Evolutionary conservation across 2,113 vertebrate species (phyloP).

Genomic region (Pterophyllum scalare): DNA sequence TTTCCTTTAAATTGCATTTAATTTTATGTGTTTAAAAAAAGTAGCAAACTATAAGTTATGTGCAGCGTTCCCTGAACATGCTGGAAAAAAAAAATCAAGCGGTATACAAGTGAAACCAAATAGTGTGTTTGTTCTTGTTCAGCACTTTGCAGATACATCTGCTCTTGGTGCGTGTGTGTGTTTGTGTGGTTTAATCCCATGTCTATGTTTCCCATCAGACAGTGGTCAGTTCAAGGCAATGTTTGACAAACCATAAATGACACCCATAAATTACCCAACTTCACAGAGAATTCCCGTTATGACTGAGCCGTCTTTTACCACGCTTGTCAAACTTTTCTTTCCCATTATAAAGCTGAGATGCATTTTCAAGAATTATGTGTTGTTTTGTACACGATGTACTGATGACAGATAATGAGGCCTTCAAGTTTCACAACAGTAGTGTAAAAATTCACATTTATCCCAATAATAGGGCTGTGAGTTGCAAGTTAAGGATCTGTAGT

Average conservation of each 20-base stretch:
- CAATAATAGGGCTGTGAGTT: not conserved
- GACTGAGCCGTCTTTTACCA: slow-evolving; percentile 26
- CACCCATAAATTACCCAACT: slow-evolving; percentile 46
- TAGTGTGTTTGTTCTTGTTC: not conserved
- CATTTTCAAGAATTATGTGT: not conserved
- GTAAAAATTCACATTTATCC: not conserved
- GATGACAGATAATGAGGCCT: not conserved
- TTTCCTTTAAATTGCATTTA: slow-evolving; percentile 22
- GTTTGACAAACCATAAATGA: slow-evolving; percentile 63
- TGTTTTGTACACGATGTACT: slow-evolving; percentile 28
- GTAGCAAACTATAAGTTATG: slow-evolving; percentile 4
- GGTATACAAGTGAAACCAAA: not conserved
- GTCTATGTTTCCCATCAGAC: slow-evolving; percentile 55
- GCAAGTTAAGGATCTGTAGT: not conserved
- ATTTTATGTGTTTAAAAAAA: slow-evolving; percentile 40
- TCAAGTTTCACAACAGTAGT: not conserved
- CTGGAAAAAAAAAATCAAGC: not conserved
- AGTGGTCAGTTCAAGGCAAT: slow-evolving; percentile 52
- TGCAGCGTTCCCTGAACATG: not conserved
- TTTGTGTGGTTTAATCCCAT: slow-evolving; percentile 25
- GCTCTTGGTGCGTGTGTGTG: not conserved
- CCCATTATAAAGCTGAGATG: not conserved
- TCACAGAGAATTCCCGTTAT: slow-evolving; percentile 54
- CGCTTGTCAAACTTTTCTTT: slow-evolving; percentile 6
- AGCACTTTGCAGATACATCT: not conserved